phyloP scores from a whole-genome alignment of 1,140 invertebrate species.

The Leptopilina clavipes region DNA sequence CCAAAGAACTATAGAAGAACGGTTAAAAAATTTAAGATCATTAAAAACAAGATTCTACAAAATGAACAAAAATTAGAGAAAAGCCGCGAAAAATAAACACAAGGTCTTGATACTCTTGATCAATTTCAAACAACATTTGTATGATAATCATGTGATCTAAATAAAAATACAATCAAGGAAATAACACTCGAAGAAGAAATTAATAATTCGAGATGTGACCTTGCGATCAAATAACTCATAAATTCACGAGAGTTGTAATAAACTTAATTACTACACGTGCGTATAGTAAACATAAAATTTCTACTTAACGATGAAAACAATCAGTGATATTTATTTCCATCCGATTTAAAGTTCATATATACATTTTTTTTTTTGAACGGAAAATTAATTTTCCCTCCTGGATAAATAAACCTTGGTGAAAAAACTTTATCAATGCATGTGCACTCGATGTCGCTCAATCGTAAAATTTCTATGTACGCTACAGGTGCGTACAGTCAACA shows the following conservation, averaged over 20 bases:
- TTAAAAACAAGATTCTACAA: too few species aligned
- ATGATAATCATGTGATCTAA: not conserved
- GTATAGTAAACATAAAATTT: not conserved
- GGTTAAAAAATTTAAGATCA: too few species aligned
- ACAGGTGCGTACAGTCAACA: not conserved
- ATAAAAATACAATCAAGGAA: not conserved
- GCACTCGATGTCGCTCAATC: slow-evolving; percentile 1
- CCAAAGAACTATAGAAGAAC: too few species aligned
- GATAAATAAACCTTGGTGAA: not conserved
- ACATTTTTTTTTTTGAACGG: too few species aligned
- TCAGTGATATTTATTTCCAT: not conserved
- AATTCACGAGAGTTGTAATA: not conserved
- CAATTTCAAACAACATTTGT: too few species aligned
- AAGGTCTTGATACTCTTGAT: too few species aligned
- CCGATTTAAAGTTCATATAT: too few species aligned
- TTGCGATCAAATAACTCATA: slow-evolving; percentile 22
- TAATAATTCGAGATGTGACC: slow-evolving; percentile 12
- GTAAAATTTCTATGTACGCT: not conserved
- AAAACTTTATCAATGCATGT: not conserved
- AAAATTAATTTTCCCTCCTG: not conserved
- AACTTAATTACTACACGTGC: not conserved
- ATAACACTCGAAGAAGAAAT: not conserved
- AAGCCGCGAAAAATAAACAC: too few species aligned
- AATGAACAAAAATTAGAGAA: too few species aligned
- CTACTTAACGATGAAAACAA: not conserved